Base-by-base conservation (phyloP, 64 coral and sea anemone species). In the Montipora capricornis region DNA sequence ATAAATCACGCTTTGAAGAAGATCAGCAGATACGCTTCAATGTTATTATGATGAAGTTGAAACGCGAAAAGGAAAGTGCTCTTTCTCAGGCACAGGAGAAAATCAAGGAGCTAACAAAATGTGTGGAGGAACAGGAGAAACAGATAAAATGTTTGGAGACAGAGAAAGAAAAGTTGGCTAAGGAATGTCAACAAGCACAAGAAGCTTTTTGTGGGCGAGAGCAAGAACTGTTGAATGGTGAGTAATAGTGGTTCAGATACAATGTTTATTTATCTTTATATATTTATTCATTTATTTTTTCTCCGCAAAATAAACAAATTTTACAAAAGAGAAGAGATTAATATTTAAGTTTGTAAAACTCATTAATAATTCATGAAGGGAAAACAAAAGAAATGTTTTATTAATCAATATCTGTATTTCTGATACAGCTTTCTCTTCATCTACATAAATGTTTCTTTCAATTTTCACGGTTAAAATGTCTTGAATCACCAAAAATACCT, bases 1-100 rank as follows among this genome's bases (percentile, higher is more conserved):
- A 62, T 61, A 94, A 91, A 77, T 90, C 66, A 20, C 95, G 92
- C 6, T 94, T 67, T 75, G 96, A 98, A 16, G 96, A 98, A 95
- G 96, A 95, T 75, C 89, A 98, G 48, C 96, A 98, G 53, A 98
- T 85, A 79, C 76, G 96, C 16, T 98, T 98, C 68, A 98, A 98
- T 98, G 92, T 93, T 62, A 95, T 98, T 11, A 98, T 98, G 49
- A 92, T 88, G 84, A 94, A 93, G 70, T 22, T 98, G 55, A 98
- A 94, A 64, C 86, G 76, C 48, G 96, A 98, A 62, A 94, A 95
- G 52, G 93, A 98, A 55, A 89, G 88, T 77, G 91, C 91, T 60
- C 47, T 98, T 5, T 74, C 74, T 45, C 79, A 89, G 48, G 87
- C 91, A 6, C 75, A 89, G 12, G 89, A 92, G 74, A 98, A 98